Percentiles rank a stretch among this genome's conserved stretches.
These are phyloP conservation scores for Lutjanus erythropterus DNA, from an alignment of 2,113 vertebrate genomes.

Conservation along the genomic window DNA sequence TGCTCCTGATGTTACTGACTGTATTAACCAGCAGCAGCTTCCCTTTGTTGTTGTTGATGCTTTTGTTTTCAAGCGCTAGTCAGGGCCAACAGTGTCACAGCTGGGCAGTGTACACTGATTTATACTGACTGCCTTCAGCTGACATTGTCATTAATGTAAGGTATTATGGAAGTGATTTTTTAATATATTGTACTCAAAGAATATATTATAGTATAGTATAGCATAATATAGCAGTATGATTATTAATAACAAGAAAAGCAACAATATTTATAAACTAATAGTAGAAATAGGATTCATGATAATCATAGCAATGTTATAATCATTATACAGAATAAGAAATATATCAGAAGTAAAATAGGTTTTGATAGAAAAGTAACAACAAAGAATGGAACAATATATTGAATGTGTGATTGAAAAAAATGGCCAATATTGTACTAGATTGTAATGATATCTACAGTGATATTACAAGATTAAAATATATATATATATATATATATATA, in stretches of 20 bases:
- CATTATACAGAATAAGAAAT: not conserved
- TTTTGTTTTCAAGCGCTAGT: slow-evolving; percentile 51
- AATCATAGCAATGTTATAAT: not conserved
- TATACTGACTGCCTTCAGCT: slow-evolving; percentile 11
- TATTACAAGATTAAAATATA: no score
- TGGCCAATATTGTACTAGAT: no score
- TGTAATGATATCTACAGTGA: no score
- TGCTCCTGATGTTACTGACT: slow-evolving; percentile 54
- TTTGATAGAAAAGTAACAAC: not conserved
- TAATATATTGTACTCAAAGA: not conserved
- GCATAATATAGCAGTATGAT: not conserved
- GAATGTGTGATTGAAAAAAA: no score
- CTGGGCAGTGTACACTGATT: not conserved
- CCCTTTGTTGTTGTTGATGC: slow-evolving; percentile 70
- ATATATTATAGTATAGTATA: no score
- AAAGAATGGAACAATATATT: no score
- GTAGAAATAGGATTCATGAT: fast-evolving
- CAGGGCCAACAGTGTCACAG: not conserved
- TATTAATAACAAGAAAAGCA: not conserved
- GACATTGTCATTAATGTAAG: slow-evolving; percentile 8
- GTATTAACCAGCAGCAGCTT: slow-evolving; percentile 47
- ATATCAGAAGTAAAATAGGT: not conserved
- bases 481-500: no score
- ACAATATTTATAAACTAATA: not conserved
- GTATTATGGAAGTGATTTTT: not conserved